Conservation (phyloP, 2,797 vertebrate species). For the Cercopithecus hamlyni region DNA sequence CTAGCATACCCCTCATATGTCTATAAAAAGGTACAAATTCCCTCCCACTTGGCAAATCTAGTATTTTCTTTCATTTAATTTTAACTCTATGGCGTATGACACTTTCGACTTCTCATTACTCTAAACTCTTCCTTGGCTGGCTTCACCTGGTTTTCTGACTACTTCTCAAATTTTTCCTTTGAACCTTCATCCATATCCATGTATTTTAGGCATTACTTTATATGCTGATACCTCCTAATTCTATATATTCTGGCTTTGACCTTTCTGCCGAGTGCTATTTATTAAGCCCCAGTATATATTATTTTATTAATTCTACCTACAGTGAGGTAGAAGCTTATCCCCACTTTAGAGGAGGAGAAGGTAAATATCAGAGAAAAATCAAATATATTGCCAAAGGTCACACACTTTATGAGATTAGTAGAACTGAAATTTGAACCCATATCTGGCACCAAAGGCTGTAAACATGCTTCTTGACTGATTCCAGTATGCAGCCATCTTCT, state of each 20-base stretch:
- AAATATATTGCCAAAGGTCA: background rate
- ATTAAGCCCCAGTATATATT: background rate
- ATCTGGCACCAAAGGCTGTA: background rate
- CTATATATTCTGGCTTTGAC: background rate
- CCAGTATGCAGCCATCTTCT: background rate
- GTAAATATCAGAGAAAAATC: slow-evolving; percentile 25
- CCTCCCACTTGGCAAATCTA: background rate
- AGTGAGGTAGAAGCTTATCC: background rate
- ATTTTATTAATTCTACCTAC: background rate
- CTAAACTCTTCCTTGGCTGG: background rate
- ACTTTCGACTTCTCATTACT: background rate
- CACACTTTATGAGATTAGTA: background rate
- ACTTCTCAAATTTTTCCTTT: background rate
- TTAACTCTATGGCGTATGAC: background rate
- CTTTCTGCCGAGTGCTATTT: background rate
- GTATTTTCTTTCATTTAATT: background rate
- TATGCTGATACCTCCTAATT: background rate
- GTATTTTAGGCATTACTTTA: background rate
- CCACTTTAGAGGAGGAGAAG: background rate
- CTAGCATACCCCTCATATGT: background rate
- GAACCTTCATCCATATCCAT: background rate
- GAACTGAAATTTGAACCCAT: background rate
- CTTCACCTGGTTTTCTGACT: slow-evolving; percentile 18
- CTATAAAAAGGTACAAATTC: background rate
- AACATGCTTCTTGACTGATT: background rate